These are phyloP conservation scores for Drosophila teissieri DNA, from an alignment of 1,140 invertebrate genomes.

Conservation along the genomic window DNA sequence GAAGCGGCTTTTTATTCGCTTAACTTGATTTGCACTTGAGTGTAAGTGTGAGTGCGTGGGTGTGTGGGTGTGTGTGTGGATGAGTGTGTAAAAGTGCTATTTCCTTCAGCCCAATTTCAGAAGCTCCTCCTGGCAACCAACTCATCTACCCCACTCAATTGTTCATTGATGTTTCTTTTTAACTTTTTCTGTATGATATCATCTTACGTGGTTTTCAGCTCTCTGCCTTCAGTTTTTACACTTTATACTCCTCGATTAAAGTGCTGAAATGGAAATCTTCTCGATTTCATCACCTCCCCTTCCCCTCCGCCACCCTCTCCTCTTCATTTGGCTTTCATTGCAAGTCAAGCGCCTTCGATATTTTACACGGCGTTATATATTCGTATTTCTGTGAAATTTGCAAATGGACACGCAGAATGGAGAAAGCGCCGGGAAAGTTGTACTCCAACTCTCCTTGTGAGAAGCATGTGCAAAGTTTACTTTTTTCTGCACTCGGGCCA, in stretches of 20 bases:
- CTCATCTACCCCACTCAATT: background rate
- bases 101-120: slow-evolving; percentile 45
- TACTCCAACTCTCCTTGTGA: slow-evolving; percentile 25
- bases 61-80: slow-evolving; percentile 27
- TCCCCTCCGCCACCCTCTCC: background rate
- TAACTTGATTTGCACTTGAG: slow-evolving; percentile 77
- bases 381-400: slow-evolving; percentile 17
- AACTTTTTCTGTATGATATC: slow-evolving; percentile 35
- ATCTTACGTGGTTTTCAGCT: slow-evolving; percentile 44
- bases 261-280: slow-evolving; percentile 34
- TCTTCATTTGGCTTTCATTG: slow-evolving; percentile 26
- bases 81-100: slow-evolving; percentile 44
- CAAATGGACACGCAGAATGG: slow-evolving; percentile 7
- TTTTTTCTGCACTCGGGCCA: slow-evolving; percentile 34
- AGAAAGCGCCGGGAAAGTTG: slow-evolving; percentile 2
- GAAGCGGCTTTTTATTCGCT: slow-evolving; percentile 52
- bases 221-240: slow-evolving; percentile 21
- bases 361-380: background rate
- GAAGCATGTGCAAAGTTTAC: slow-evolving; percentile 42
- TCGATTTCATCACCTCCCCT: background rate
- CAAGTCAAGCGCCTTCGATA: slow-evolving; percentile 7
- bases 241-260: slow-evolving; percentile 25
- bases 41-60: slow-evolving; percentile 13
- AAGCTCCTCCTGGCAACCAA: slow-evolving; percentile 24
- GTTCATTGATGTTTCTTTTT: slow-evolving; percentile 50